phyloP scores from a whole-genome alignment of 2,888 invertebrate species.

The Carabus problematicus region DNA sequence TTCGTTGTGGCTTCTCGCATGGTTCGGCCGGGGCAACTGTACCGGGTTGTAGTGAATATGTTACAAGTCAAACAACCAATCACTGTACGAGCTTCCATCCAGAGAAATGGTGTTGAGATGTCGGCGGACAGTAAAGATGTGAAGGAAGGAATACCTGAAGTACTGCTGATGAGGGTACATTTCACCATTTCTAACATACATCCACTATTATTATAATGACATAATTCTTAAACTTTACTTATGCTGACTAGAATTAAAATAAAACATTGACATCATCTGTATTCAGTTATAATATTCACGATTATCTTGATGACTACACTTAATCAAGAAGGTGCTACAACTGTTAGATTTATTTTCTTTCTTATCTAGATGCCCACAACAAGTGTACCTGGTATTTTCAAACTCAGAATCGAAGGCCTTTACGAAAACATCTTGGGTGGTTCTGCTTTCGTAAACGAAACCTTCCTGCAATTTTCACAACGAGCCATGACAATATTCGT shows the following conservation, averaged over 20 bases:
- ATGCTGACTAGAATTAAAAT: too few species aligned
- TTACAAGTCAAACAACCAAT: conserved; percentile 80
- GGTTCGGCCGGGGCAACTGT: conserved; percentile 91
- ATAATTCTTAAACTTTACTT: not conserved
- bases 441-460: conserved; percentile 89
- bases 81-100: conserved; percentile 86
- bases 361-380: conserved; percentile 77
- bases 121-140: conserved; percentile 82
- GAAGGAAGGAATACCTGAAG: conserved; percentile 86
- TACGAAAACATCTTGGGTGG: conserved; percentile 83
- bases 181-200: not conserved
- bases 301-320: too few species aligned
- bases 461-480: conserved; percentile 81
- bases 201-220: not conserved
- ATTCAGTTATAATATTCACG: too few species aligned
- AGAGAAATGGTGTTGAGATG: conserved; percentile 88
- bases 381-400: conserved; percentile 83
- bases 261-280: too few species aligned
- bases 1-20: conserved; percentile 91
- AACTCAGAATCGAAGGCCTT: conserved; percentile 65
- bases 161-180: conserved; percentile 84
- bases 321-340: too few species aligned
- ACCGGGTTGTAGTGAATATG: conserved; percentile 86
- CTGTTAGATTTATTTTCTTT: conserved; percentile 11
- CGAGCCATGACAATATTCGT: conserved; percentile 95